Evolutionary conservation across 2,888 invertebrate genomes (phyloP), one percentile per base, ranked within the genome.

Genomic region (Nebria brevicollis): DNA sequence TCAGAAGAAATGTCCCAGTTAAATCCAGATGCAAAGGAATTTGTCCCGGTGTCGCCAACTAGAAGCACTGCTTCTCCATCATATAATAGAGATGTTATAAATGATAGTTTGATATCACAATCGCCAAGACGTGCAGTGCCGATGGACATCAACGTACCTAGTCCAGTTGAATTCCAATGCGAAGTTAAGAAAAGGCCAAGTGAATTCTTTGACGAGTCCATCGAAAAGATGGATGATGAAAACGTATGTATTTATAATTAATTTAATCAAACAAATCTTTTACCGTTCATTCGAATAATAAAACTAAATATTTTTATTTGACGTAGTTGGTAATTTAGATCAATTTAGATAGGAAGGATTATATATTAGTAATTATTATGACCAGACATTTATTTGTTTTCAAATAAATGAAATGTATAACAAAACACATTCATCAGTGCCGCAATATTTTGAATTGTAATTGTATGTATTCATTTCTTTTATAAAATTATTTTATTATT

Each of bases 21-120:
- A 84, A 96, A 96, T 90, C 96, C 96, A 0, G 93, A 96, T 86
- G 96, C 96, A 20, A 94, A 94, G n/a, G 95, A 95, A 89, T 96
- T 96, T 88, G 92, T 96, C 82, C 95, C 96, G 6, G 89, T 91
- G 5, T 92, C 93, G 6, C 92, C 93, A 0, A 92, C 93, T 66
- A 88, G 90, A 1, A 88, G 88, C 25, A 89, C 89, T 15, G 89
- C 90, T 8, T 91, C 91, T 6, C 89, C 91, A 77, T 85, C 83
- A 65, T 72, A 83, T 4, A 54, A 83, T 0, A 82, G 86, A 76
- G 84, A 86, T 10, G 82, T 89, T 64, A 84, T 88, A 41, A 85
- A 87, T 64, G 85, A 85, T 73, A 83, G 82, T 43, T 88, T 94
- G 72, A 89, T 94, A 66, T 92, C 94, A 0, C 93, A 95, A 86